Conservation (phyloP, 2,113 vertebrate species). For the Oceanites oceanicus region DNA sequence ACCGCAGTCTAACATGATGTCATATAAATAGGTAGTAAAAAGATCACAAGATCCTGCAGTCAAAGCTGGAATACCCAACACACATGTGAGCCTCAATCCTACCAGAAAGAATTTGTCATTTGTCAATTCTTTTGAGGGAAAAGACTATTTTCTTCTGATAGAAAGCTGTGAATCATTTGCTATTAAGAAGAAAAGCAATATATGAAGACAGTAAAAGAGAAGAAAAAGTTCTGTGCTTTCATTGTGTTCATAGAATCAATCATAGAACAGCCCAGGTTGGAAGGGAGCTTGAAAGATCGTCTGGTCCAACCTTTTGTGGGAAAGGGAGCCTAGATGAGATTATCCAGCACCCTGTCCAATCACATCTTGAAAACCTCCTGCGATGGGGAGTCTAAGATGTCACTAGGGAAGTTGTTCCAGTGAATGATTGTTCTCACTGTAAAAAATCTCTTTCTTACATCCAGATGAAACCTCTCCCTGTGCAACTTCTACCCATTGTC, state of each 20-base stretch:
- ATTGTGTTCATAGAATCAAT: neutral
- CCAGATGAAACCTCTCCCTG: neutral
- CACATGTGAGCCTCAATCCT: neutral
- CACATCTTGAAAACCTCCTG: accelerated
- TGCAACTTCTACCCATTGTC: neutral
- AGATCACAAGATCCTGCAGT: neutral
- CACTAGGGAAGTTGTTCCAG: neutral
- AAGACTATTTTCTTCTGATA: neutral
- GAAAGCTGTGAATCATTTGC: neutral
- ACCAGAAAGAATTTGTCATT: neutral
- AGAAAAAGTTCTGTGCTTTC: neutral
- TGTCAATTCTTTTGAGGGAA: neutral
- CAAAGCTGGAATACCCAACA: neutral
- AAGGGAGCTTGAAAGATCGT: neutral
- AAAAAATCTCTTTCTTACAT: neutral
- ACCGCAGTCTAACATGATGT: neutral
- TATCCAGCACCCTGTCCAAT: neutral
- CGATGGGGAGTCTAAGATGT: accelerated
- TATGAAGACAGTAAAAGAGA: neutral
- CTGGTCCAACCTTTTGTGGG: neutral
- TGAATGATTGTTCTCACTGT: neutral
- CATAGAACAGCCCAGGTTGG: neutral
- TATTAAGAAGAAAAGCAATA: neutral
- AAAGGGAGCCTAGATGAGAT: neutral
- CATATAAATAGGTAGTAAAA: neutral